phyloP scores from a whole-genome alignment of 2,113 vertebrate genomes.

The Cnemophilus loriae region DNA sequence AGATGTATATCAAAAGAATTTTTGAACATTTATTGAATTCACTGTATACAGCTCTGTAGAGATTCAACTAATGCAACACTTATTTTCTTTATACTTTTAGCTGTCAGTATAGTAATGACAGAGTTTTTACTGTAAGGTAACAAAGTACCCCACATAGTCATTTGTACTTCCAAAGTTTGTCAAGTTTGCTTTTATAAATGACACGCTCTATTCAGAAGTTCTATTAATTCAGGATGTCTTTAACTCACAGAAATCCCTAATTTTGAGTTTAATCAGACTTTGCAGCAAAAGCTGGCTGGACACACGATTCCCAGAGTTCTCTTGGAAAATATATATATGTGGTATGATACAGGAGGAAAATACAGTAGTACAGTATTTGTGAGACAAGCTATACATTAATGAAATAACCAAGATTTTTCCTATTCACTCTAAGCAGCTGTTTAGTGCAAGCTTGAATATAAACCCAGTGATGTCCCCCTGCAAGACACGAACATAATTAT shows the following conservation, averaged over 20 bases:
- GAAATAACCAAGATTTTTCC: not conserved
- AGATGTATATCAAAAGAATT: not conserved
- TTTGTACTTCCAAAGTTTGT: not conserved
- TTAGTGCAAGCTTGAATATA: not conserved
- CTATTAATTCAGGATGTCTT: not conserved
- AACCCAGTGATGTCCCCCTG: not conserved
- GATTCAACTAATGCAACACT: not conserved
- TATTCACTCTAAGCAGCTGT: not conserved
- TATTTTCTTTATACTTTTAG: not conserved
- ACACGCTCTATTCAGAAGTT: not conserved
- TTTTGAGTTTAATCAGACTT: not conserved
- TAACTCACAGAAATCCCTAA: not conserved
- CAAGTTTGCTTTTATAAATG: not conserved
- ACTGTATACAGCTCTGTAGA: not conserved
- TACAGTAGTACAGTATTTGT: not conserved
- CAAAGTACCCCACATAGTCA: not conserved
- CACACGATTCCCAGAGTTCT: not conserved
- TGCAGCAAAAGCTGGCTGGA: not conserved
- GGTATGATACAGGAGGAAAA: not conserved
- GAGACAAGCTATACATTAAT: not conserved
- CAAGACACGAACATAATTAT: not conserved
- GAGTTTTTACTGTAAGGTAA: not conserved
- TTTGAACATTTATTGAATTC: not conserved
- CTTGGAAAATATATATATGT: not conserved
- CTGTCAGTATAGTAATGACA: not conserved